phyloP scores from a whole-genome alignment of 2,888 invertebrate species.

The Scaptomyza polygonia region DNA sequence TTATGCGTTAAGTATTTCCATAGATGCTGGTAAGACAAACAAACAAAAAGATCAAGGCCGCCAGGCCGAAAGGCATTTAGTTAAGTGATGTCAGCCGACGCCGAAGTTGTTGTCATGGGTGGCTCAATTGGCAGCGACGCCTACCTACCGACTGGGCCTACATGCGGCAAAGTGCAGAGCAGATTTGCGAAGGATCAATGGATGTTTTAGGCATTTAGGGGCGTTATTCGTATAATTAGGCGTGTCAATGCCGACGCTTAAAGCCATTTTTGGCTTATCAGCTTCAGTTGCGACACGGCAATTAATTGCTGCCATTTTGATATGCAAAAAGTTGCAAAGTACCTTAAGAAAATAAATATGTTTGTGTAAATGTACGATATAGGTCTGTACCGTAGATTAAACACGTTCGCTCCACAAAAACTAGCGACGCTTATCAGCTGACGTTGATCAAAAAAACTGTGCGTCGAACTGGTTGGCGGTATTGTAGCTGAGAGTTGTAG shows the following conservation, averaged over 20 bases:
- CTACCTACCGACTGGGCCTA: conserved; percentile 50
- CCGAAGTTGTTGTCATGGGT: conserved; percentile 63
- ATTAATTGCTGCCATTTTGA: conserved; percentile 79
- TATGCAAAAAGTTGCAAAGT: conserved; percentile 68
- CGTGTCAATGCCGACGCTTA: conserved; percentile 79
- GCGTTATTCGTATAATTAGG: conserved; percentile 70
- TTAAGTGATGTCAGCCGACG: conserved; percentile 64
- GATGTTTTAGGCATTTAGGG: conserved; percentile 4
- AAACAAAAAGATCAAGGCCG: conserved; percentile 70
- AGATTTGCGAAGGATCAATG: background rate
- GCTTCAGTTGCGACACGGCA: conserved; percentile 58
- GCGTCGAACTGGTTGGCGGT: conserved; percentile 54
- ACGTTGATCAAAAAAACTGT: conserved; percentile 68
- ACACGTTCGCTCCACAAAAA: conserved; percentile 47
- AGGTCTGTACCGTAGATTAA: conserved; percentile 44
- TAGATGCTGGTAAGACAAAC: conserved; percentile 31
- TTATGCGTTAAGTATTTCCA: conserved; percentile 65
- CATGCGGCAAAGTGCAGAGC: conserved; percentile 63
- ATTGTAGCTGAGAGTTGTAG: conserved; percentile 32
- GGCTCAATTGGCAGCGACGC: conserved; percentile 51
- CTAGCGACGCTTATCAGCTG: conserved; percentile 67
- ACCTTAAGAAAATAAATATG: conserved; percentile 31
- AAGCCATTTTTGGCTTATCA: conserved; percentile 71
- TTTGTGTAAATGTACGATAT: conserved; percentile 7
- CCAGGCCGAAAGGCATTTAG: conserved; percentile 9